A percentile compares a stretch with the other conserved stretches of the same genome.
phyloP scores from a whole-genome alignment of 2,113 vertebrate genomes.

The Diadophis punctatus region DNA sequence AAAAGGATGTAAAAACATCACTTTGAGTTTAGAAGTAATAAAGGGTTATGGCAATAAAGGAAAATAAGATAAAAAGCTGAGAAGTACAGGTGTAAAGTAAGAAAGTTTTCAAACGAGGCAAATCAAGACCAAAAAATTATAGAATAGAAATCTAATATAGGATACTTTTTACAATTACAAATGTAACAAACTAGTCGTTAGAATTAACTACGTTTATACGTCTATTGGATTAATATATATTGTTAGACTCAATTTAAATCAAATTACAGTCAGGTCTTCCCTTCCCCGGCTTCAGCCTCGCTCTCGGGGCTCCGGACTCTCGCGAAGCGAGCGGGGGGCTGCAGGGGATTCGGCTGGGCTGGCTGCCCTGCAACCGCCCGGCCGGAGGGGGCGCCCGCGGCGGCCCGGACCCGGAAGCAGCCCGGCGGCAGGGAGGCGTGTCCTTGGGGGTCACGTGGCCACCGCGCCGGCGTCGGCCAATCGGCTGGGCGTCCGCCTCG shows the following conservation, averaged over 20 bases:
- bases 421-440: background rate
- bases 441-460: background rate
- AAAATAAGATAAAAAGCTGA: background rate
- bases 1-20: background rate
- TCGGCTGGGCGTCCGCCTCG: background rate
- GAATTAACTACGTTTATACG: background rate
- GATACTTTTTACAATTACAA: background rate
- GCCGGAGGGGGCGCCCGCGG: background rate
- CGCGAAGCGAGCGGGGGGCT: constrained; percentile 14
- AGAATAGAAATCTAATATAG: background rate
- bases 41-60: background rate
- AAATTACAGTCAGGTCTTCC: background rate
- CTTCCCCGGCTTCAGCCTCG: constrained; percentile 18
- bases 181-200: background rate
- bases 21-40: background rate
- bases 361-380: background rate
- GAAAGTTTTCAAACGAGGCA: background rate
- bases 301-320: background rate
- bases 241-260: too few relatives aligned
- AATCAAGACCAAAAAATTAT: background rate
- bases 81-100: background rate
- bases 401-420: background rate
- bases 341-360: constrained; percentile 20
- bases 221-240: too few relatives aligned
- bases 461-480: background rate